Conservation (phyloP, 2,888 invertebrate genomes). For the Hirtodrosophila trivittata region DNA sequence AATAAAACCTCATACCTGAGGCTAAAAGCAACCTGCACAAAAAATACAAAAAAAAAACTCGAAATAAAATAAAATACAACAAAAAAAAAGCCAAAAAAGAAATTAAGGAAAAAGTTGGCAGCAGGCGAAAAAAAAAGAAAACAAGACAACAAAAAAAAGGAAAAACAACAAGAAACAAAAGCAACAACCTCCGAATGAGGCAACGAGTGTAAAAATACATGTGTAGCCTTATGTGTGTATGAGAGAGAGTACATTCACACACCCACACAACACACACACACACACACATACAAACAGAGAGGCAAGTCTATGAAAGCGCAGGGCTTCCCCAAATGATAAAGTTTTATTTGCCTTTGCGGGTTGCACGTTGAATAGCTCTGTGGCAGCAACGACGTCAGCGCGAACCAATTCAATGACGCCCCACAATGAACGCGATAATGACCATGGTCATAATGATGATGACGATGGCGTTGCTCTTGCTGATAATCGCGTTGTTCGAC, state of each 20-base stretch:
- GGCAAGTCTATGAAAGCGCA: constrained; percentile 71
- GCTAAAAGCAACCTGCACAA: constrained; percentile 44
- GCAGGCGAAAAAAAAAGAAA: constrained; percentile 34
- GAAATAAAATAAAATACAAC: constrained; percentile 23
- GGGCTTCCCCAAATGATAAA: constrained; percentile 80
- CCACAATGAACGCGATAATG: constrained; percentile 19
- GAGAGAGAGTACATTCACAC: constrained; percentile 12
- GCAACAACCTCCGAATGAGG: constrained; percentile 21
- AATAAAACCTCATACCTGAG: constrained; percentile 69
- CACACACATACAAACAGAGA: constrained; percentile 15
- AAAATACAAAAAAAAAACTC: neutral
- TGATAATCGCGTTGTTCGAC: constrained; percentile 47
- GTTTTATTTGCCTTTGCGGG: constrained; percentile 75
- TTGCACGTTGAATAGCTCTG: constrained; percentile 54
- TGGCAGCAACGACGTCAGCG: constrained; percentile 46
- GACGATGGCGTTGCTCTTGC: constrained; percentile 15
- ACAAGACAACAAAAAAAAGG: too few relatives aligned
- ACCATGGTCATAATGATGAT: constrained; percentile 22
- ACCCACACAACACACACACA: constrained; percentile 27
- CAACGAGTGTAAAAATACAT: constrained; percentile 45
- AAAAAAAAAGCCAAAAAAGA: constrained; percentile 38
- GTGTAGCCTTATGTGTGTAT: constrained; percentile 10
- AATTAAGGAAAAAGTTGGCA: constrained; percentile 57
- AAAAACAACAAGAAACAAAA: constrained; percentile 46
- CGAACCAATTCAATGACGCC: constrained; percentile 21